Percentiles rank a stretch among this genome's conserved stretches.
Evolutionary conservation across 2,113 vertebrate genomes (phyloP).

Genomic region (Lycaon pictus): DNA sequence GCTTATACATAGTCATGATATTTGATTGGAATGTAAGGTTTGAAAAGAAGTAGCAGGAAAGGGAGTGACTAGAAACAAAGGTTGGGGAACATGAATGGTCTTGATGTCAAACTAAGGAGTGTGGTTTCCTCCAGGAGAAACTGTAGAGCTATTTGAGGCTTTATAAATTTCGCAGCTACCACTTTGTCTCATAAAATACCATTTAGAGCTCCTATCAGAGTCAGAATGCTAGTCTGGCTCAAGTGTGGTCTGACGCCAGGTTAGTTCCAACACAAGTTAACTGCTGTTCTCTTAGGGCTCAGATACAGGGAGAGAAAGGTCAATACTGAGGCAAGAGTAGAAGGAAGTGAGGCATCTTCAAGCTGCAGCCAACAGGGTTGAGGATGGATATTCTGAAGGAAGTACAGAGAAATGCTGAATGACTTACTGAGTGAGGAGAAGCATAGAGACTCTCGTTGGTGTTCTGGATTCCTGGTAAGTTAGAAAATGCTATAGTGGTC

Average conservation of each 20-base stretch:
- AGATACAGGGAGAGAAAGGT: not conserved
- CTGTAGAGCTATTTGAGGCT: not conserved
- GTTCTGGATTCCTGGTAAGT: not conserved
- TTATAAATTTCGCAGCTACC: conserved; percentile 3
- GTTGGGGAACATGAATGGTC: not conserved
- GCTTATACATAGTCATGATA: not conserved
- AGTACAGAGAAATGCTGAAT: not conserved
- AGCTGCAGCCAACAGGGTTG: not conserved
- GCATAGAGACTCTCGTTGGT: not conserved
- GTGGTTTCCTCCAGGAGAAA: conserved; percentile 19
- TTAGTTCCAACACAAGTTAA: not conserved
- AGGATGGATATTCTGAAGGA: not conserved
- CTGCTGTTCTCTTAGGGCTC: not conserved
- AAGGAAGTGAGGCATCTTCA: not conserved
- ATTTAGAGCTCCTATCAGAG: not conserved
- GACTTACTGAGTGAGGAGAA: not conserved
- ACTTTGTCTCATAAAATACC: conserved; percentile 7
- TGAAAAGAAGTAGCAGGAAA: not conserved
- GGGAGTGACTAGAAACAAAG: not conserved
- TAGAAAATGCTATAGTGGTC: not conserved
- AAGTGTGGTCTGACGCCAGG: not conserved
- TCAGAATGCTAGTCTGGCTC: not conserved
- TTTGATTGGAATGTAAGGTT: not conserved
- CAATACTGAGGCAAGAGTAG: not conserved
- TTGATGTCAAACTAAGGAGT: not conserved